Conservation (phyloP, 1,140 invertebrate genomes). For the Caenorhabditis latens region DNA sequence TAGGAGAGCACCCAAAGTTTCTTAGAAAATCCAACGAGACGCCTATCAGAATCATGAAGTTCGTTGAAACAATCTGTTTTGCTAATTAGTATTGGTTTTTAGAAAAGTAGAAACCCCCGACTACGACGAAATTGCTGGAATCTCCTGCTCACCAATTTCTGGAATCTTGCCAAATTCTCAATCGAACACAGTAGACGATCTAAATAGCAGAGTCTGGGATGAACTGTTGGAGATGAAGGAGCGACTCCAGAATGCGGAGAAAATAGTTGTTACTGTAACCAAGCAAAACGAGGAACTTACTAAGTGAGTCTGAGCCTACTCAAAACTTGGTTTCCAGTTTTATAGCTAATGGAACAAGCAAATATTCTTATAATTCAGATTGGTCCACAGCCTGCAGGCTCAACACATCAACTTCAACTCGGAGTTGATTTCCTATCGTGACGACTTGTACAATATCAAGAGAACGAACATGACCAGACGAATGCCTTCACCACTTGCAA, state of each 20-base stretch:
- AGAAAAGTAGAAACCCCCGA: conserved; percentile 27
- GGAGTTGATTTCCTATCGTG: not conserved
- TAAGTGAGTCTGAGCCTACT: not conserved
- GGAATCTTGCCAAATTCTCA: conserved; percentile 25
- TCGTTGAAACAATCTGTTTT: not conserved
- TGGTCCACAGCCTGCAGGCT: conserved; percentile 25
- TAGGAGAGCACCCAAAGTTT: not conserved
- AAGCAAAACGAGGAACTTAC: conserved; percentile 29
- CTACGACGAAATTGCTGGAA: conserved; percentile 25
- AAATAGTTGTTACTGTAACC: not conserved
- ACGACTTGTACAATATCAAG: conserved; percentile 31
- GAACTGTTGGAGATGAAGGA: conserved; percentile 40
- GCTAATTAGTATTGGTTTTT: not conserved
- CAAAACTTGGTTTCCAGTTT: no score
- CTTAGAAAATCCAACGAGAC: conserved; percentile 12
- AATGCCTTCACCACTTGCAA: conserved; percentile 12
- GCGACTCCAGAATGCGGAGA: not conserved
- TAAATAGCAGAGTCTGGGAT: conserved; percentile 4
- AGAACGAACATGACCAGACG: conserved; percentile 36
- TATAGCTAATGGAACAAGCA: no score
- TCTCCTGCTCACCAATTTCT: conserved; percentile 18
- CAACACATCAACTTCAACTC: conserved; percentile 25
- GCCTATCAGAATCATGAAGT: conserved; percentile 18
- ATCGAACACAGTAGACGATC: conserved; percentile 1
- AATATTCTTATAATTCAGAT: not conserved